Conservation (phyloP, 2,888 invertebrate species). For the Acanthosepion lycidas region DNA sequence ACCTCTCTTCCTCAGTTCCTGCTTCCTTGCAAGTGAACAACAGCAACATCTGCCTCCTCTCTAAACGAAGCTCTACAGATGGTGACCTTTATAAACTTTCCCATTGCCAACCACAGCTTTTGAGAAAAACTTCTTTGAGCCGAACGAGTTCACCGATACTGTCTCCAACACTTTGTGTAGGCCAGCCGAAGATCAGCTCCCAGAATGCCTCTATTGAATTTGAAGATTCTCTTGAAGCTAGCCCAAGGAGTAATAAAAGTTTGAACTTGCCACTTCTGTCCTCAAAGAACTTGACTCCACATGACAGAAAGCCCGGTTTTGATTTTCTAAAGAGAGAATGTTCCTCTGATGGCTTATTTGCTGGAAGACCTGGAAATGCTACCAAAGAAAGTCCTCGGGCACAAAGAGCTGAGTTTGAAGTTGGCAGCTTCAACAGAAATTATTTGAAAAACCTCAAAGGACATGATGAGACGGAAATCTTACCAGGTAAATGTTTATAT, state of each 20-base stretch:
- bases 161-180: background rate
- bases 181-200: background rate
- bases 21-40: background rate
- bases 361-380: background rate
- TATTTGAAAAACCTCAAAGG: background rate
- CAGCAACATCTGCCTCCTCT: background rate
- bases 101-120: background rate
- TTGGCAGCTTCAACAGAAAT: background rate
- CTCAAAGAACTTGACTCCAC: background rate
- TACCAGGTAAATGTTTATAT: background rate
- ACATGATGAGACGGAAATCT: background rate
- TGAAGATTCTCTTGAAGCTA: background rate
- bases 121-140: background rate
- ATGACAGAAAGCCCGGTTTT: background rate
- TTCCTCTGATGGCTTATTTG: background rate
- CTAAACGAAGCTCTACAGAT: background rate
- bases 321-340: background rate
- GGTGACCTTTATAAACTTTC: conserved; percentile 37
- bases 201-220: background rate
- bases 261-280: background rate
- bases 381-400: background rate
- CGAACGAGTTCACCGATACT: background rate
- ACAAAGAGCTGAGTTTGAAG: background rate
- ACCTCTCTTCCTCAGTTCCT: conserved; percentile 49
- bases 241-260: background rate